Base-by-base conservation (phyloP, 2,113 vertebrate genomes). In the Gopherus evgoodei region DNA sequence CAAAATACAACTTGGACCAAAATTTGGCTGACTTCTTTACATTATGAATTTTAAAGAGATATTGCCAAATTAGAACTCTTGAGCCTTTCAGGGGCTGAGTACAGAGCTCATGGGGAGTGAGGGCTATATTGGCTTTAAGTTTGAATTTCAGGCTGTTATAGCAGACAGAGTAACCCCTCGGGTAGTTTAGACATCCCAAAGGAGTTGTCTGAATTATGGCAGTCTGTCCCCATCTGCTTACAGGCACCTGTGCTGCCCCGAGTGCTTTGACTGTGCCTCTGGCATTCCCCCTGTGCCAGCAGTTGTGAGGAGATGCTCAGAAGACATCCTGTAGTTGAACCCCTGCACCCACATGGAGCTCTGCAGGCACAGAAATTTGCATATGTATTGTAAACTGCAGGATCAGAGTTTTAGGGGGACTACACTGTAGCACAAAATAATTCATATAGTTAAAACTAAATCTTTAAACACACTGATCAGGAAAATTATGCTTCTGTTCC, bases 251-350 rank as follows among this genome's bases (percentile, higher is more conserved):
- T 89, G 89, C 56, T 57, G 56, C 24, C 56, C 56, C 27, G 83
- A 91, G 62, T 79, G 76, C 50, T n/a, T 25, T 91, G 92, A 90
- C 84, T 44, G 53, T 90, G 81, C 92, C 93, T 89, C 93, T 96
- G 85, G 54, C 81, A 91, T 52, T 81, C 92, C 53, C 84, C 62
- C 24, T 17, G 78, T 93, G 81, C 83, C 91, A 78, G 56, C 82
- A 16, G 84, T 65, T 91, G 83, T 82, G 92, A 35, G 95, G 83
- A 91, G 95, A 92, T 94, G 72, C 62, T 79, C 91, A 90, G 85
- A 62, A 95, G 62, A 29, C 90, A 88, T 81, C 88, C 1, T 2
- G 4, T 59, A 69, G 81, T 24, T 57, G 29, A 16, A 65, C 31
- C 29, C 16, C 5, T 65, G 62, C 11, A 65, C 6, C 31, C 59